Conservation (phyloP, 2,797 vertebrate genomes). For the Spheniscus humboldti region DNA sequence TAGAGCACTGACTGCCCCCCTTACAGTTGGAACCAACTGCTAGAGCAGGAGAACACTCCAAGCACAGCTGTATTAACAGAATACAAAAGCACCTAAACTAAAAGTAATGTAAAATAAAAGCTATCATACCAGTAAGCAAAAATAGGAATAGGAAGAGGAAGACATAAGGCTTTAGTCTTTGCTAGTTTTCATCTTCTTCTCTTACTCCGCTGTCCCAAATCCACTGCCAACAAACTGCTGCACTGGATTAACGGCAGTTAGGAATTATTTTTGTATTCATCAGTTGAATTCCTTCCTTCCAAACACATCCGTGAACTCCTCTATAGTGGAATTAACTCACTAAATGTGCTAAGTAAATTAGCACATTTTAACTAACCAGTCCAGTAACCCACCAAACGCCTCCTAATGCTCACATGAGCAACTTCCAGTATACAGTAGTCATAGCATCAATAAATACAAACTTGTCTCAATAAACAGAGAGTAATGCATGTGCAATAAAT, state of each 20-base stretch:
- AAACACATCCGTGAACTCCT: accelerated
- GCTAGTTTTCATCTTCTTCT: not conserved
- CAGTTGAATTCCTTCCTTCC: not conserved
- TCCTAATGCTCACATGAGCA: not conserved
- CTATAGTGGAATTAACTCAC: not conserved
- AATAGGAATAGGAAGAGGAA: not conserved
- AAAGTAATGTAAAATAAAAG: not conserved
- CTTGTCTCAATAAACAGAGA: not conserved
- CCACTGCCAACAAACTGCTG: not conserved
- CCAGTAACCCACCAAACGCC: not conserved
- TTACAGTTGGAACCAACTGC: not conserved
- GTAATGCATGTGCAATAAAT: not conserved
- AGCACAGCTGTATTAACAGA: not conserved
- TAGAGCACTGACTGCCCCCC: not conserved
- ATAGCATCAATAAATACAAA: not conserved
- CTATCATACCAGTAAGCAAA: not conserved
- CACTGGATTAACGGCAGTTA: not conserved
- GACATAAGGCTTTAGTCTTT: not conserved
- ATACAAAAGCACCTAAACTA: not conserved
- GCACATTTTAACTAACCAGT: not conserved
- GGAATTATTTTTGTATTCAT: not conserved
- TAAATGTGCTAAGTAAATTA: not conserved
- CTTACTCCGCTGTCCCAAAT: not conserved
- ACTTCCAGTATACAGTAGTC: not conserved
- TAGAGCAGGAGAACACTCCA: not conserved